Evolutionary conservation across 1,140 invertebrate species (phyloP).

Genomic region (Dendrolimus punctatus): DNA sequence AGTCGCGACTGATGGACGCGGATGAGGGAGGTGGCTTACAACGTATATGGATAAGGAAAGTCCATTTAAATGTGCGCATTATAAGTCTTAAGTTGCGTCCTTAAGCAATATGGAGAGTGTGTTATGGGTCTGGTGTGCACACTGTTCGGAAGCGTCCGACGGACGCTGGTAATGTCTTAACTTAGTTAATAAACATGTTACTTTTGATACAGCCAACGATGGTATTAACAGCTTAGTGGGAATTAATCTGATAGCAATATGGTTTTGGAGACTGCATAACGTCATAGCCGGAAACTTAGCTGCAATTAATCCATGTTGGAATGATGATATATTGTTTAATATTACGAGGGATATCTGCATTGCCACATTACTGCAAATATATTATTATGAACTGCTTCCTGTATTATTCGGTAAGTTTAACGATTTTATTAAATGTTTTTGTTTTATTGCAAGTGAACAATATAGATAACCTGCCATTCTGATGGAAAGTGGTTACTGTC

Average conservation of each 20-base stretch:
- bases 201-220: conserved; percentile 10
- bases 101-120: no score
- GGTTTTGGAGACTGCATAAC: conserved; percentile 73
- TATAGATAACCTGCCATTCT: no score
- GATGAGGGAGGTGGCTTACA: no score
- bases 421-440: background rate
- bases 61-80: no score
- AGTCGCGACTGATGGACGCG: no score
- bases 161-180: no score
- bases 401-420: conserved; percentile 13
- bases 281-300: conserved; percentile 72
- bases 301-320: conserved; percentile 75
- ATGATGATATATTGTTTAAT: conserved; percentile 75
- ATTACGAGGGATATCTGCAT: conserved; percentile 72
- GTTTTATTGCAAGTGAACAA: background rate
- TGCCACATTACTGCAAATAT: conserved; percentile 14
- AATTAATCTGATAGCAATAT: conserved; percentile 14
- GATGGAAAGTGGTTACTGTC: no score
- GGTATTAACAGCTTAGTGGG: conserved; percentile 3
- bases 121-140: no score
- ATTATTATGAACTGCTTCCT: conserved; percentile 20
- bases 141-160: no score
- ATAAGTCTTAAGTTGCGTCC: no score
- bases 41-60: no score
- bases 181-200: background rate